These are phyloP conservation scores for Timema cristinae DNA, from an alignment of 2,888 invertebrate species.

Conservation along the genomic window DNA sequence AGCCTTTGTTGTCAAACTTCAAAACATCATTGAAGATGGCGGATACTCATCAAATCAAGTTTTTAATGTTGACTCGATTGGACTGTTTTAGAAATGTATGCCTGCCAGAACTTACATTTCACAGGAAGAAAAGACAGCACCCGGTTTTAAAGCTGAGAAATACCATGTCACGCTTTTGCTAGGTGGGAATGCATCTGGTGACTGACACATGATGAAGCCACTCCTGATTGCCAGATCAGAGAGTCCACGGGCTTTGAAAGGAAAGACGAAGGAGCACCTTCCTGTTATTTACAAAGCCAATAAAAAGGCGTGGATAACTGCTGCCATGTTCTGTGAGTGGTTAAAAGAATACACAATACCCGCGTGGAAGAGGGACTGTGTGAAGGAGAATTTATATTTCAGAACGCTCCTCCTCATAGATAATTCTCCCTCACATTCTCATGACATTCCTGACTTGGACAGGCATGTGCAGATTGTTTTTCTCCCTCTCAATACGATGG, in stretches of 20 bases:
- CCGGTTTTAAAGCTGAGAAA: conserved; percentile 16
- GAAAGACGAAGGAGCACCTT: background rate
- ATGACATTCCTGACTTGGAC: background rate
- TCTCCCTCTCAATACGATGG: background rate
- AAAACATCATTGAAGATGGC: background rate
- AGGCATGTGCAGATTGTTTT: background rate
- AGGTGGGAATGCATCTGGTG: conserved; percentile 14
- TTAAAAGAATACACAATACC: background rate
- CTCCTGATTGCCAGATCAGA: background rate
- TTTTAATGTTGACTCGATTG: background rate
- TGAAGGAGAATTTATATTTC: background rate
- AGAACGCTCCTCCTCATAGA: background rate
- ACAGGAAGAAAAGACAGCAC: background rate
- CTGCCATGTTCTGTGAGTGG: conserved; percentile 1
- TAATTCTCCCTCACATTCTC: background rate
- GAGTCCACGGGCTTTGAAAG: conserved; percentile 7
- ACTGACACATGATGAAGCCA: conserved; percentile 10
- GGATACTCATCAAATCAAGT: background rate
- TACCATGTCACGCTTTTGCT: background rate
- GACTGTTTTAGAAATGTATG: background rate
- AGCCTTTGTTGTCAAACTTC: background rate
- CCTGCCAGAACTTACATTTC: conserved; percentile 1
- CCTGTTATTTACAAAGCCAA: conserved; percentile 9
- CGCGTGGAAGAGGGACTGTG: background rate
- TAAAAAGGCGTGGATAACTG: conserved; percentile 14